These are phyloP conservation scores for Tuta absoluta DNA, from an alignment of 2,888 invertebrate genomes.

Conservation along the genomic window DNA sequence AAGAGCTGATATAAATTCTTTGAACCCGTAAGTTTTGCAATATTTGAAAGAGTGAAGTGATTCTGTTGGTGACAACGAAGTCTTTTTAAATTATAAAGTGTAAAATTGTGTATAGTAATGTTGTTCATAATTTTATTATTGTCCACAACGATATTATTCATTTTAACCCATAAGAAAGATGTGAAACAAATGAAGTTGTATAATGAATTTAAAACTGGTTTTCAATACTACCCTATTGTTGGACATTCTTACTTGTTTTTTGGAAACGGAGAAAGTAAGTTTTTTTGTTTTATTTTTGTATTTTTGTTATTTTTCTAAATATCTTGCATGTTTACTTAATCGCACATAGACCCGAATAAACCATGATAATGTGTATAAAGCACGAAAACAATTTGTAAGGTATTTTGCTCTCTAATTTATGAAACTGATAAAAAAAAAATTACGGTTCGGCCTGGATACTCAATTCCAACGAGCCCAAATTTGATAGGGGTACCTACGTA, in stretches of 20 bases:
- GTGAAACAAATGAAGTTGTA: not conserved
- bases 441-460: too few species aligned
- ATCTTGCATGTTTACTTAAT: too few species aligned
- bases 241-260: constrained; percentile 4
- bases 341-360: too few species aligned
- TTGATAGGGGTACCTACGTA: too few species aligned
- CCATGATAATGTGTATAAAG: too few species aligned
- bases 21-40: not conserved
- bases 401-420: too few species aligned
- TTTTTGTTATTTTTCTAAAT: too few species aligned
- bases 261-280: constrained; percentile 11
- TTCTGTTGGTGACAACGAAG: not conserved
- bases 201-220: not conserved
- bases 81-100: not conserved
- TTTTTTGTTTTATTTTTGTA: too few species aligned
- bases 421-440: too few species aligned
- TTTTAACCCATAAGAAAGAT: not conserved
- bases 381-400: too few species aligned
- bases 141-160: not conserved
- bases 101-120: not conserved
- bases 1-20: not conserved
- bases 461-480: too few species aligned
- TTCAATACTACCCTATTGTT: not conserved
- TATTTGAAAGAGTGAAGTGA: not conserved
- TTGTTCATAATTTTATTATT: not conserved